phyloP scores from a whole-genome alignment of 2,797 vertebrate species.

The Sternarchorhynchus goeldii region DNA sequence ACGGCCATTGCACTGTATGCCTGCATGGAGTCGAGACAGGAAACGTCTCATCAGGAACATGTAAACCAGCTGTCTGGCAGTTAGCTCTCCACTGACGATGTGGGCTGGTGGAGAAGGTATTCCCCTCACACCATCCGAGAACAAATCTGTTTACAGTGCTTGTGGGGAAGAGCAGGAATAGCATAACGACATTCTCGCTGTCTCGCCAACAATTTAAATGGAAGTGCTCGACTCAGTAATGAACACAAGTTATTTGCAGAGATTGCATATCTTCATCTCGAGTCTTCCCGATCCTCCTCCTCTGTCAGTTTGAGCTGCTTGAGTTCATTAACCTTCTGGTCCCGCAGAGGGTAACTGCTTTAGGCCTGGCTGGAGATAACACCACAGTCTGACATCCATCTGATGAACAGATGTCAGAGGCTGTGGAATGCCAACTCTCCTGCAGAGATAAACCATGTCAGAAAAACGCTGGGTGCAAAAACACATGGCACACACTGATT shows the following conservation, averaged over 20 bases:
- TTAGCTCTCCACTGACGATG: slow-evolving; percentile 11
- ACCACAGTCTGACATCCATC: slow-evolving; percentile 35
- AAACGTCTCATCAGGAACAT: slow-evolving; percentile 41
- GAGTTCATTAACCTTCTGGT: neutral
- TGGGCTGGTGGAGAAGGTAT: neutral
- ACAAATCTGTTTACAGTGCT: slow-evolving; percentile 35
- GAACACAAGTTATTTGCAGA: neutral
- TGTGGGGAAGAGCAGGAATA: slow-evolving; percentile 33
- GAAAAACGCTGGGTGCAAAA: neutral
- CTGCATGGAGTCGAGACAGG: slow-evolving; percentile 37
- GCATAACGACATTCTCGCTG: slow-evolving; percentile 13
- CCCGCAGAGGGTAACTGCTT: neutral
- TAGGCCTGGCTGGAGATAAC: neutral
- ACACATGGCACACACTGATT: slow-evolving; percentile 1
- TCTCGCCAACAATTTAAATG: slow-evolving; percentile 33
- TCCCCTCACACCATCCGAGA: slow-evolving; percentile 16
- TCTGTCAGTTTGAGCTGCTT: neutral
- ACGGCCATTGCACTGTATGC: slow-evolving; percentile 6
- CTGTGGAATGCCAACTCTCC: slow-evolving; percentile 3
- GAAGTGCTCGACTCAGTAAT: neutral
- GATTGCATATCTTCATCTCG: neutral
- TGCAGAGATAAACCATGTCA: slow-evolving; percentile 39
- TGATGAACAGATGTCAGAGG: slow-evolving; percentile 48
- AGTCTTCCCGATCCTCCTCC: neutral
- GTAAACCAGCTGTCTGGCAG: slow-evolving; percentile 39